These are phyloP conservation scores for Pharmacophagus antenor DNA, from an alignment of 2,888 invertebrate species.

Conservation along the genomic window DNA sequence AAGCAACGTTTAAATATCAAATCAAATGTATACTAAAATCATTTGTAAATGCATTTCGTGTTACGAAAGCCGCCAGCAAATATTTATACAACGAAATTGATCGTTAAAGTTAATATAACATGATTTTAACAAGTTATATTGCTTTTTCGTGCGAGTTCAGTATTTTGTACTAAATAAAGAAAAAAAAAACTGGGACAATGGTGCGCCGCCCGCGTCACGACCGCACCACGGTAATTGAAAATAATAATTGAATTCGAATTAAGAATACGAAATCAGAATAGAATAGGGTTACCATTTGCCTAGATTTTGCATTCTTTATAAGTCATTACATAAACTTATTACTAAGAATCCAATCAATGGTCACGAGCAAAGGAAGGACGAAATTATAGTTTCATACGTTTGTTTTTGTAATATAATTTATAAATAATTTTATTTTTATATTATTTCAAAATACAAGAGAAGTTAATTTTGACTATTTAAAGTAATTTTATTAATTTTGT, in stretches of 20 bases:
- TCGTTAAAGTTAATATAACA: conserved; percentile 21
- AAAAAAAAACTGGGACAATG: conserved; percentile 65
- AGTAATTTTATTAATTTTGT: not conserved
- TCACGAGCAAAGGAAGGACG: not conserved
- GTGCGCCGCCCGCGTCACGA: conserved; percentile 48
- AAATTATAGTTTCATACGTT: too few relatives aligned
- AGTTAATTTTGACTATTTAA: too few relatives aligned
- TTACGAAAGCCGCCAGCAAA: conserved; percentile 10
- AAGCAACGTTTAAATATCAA: not conserved
- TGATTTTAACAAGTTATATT: conserved; percentile 23
- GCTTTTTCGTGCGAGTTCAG: conserved; percentile 23
- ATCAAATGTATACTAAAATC: not conserved
- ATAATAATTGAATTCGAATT: conserved; percentile 76
- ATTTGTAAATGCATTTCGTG: not conserved
- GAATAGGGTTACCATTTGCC: conserved; percentile 42
- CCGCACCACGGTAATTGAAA: conserved; percentile 69
- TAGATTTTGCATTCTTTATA: conserved; percentile 9
- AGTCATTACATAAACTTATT: not conserved
- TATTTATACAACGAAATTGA: conserved; percentile 14
- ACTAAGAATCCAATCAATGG: too few relatives aligned
- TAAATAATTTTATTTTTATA: too few relatives aligned
- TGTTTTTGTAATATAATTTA: too few relatives aligned
- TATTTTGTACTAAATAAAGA: conserved; percentile 36
- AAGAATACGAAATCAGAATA: conserved; percentile 71
- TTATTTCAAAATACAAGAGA: too few relatives aligned